These are phyloP conservation scores for Chunga burmeisteri DNA, from an alignment of 2,113 vertebrate genomes.

Conservation along the genomic window DNA sequence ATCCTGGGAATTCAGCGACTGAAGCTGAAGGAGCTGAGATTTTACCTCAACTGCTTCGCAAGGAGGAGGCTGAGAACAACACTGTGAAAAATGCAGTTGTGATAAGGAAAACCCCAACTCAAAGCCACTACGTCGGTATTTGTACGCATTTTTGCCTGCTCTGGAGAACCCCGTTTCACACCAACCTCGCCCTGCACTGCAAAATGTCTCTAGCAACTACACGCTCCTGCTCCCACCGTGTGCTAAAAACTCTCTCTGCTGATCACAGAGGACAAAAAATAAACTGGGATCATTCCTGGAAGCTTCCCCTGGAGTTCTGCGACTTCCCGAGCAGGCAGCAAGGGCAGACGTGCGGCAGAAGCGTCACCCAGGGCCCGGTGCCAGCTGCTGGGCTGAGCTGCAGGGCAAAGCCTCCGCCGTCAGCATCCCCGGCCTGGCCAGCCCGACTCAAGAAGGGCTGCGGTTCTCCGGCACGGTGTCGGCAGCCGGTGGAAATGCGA, in stretches of 20 bases:
- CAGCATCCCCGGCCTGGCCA: neutral
- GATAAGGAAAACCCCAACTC: neutral
- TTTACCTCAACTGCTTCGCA: neutral
- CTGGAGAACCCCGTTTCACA: fast-evolving
- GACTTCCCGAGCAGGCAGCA: neutral
- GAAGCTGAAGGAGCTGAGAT: neutral
- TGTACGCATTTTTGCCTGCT: neutral
- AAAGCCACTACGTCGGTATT: neutral
- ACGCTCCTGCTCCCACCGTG: fast-evolving
- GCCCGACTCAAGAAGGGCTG: neutral
- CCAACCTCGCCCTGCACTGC: neutral
- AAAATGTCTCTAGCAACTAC: neutral
- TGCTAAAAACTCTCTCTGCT: neutral
- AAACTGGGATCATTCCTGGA: neutral
- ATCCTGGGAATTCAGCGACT: neutral
- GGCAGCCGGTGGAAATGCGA: neutral
- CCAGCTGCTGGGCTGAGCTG: neutral
- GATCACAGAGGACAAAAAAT: neutral
- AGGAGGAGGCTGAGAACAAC: neutral
- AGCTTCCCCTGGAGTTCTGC: neutral
- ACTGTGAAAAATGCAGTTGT: neutral
- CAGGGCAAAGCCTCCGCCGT: neutral
- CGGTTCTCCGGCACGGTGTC: fast-evolving
- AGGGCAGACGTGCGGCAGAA: neutral
- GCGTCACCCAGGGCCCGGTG: neutral